Base-by-base conservation (phyloP, 2,888 invertebrate genomes). In the Erebia epiphron region DNA sequence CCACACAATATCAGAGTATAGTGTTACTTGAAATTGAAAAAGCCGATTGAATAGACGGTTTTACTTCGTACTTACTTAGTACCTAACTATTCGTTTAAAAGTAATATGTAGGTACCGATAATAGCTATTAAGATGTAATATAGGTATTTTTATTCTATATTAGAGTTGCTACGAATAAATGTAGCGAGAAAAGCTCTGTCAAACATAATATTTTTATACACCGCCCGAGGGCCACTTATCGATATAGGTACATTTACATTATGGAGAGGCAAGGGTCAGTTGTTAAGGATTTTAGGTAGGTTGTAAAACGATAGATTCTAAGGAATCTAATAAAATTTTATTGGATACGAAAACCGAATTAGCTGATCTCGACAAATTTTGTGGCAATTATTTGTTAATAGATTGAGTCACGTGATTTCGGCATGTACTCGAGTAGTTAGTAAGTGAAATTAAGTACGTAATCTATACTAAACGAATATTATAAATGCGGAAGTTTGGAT, bases 381-480 rank as follows among this genome's bases (percentile, higher is more conserved):
- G 26, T 58, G 9, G 14, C 9, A 10, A 58, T 13, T 58, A 35
- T 21, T n/a, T 9, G 16, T n/a, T 52, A 7, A 52, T 16, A 52
- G n/a, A 9, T 64, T 64, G 21, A 26, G 64, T 13, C 49, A 1
- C 10, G 9, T 43, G 10, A 43, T 43, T 43, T 43, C 8, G 10
- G 1, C 1, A 43, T 43, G 8, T 10, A 43, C 10, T 43, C 10
- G 1, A 43, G 10, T 43, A 43, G 10, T 10, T 43, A 10, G 8
- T 43, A 43, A 60, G 41, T 16, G 18, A 60, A 52, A 60, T 67
- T 35, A 67, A 60, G 58, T 60, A 67, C 50, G 18, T 35, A 67
- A 21, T 21, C 21, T 21, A 21, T 21, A 21, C 21, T 21, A 21
- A n/a, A n/a, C n/a, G n/a, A n/a, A 21, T 21, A 21, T 21, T 21